Evolutionary conservation across 2,797 vertebrate species (phyloP), one percentile per base, ranked within the genome.

Genomic region (Fundulus diaphanus): DNA sequence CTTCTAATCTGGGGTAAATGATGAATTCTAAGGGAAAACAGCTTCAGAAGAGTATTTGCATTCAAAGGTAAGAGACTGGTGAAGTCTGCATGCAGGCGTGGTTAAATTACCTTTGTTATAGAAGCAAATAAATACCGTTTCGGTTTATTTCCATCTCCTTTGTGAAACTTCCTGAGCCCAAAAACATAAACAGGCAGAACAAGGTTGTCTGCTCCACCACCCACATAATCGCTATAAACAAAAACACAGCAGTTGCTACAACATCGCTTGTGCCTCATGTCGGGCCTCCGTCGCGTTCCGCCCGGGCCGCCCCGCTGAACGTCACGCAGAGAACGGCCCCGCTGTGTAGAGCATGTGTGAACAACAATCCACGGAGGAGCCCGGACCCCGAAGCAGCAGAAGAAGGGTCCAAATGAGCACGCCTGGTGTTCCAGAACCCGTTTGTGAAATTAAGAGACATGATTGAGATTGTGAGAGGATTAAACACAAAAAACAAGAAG

Each of bases 331-430:
- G 61, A 72, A 15, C 15, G n/a, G 37, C 33, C 68, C 68, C 71
- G 68, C 68, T 76, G 74, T 49, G 67, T 13, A 31, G 46, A 37
- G 56, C 44, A 70, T 61, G 46, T 49, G 33, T 52, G 74, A 42
- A 70, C 16, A 18, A 33, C 27, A 61, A 70, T 33, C 48, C 27
- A 57, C n/a, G 35, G 67, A 29, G 27, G 29, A 51, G 56, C 63
- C 27, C 2, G 61, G 69, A 77, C 51, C 54, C 44, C 61, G n/a
- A 51, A 70, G 59, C 33, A 61, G 67, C 5, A 70, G 48, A 24
- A 59, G 16, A 40, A 59, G 7, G 33, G 27, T 67, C 68, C 57
- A 44, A 73, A 72, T 29, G 11, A 54, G 18, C n/a, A 29, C 2
- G 7, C 1, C 15, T 0, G 24, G 35, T 15, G 27, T 16, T 11